phyloP scores from a whole-genome alignment of 2,888 invertebrate genomes.

The Netelia fuscicornis region DNA sequence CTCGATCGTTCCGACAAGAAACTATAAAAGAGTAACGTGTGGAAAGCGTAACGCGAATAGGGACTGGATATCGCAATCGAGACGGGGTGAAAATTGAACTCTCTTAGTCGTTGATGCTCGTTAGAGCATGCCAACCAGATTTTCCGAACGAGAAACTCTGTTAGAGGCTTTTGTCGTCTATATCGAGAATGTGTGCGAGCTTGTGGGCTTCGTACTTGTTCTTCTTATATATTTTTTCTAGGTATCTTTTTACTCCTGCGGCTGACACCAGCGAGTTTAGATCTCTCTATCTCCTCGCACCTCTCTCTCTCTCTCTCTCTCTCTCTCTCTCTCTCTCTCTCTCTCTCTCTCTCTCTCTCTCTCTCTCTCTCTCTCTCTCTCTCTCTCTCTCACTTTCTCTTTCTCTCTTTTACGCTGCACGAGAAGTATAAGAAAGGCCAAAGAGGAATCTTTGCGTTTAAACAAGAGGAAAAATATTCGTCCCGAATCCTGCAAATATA shows the following conservation, averaged over 20 bases:
- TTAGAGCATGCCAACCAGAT: constrained; percentile 53
- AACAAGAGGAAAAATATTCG: neutral
- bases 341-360: neutral
- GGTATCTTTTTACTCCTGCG: neutral
- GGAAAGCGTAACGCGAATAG: neutral
- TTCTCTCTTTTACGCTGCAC: neutral
- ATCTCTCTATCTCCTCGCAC: neutral
- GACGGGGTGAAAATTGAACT: constrained; percentile 30
- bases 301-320: neutral
- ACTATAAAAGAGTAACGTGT: neutral
- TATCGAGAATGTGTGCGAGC: neutral
- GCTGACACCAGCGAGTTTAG: neutral
- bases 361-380: neutral
- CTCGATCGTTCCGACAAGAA: neutral
- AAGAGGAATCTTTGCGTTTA: constrained; percentile 16
- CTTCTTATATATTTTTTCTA: neutral
- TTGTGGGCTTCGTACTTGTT: constrained; percentile 26
- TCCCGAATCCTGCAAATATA: neutral
- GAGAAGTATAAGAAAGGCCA: neutral
- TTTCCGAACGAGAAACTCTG: constrained; percentile 58
- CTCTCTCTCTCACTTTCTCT: too few relatives aligned
- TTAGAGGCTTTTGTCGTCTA: constrained; percentile 40
- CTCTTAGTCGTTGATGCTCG: constrained; percentile 51
- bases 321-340: neutral
- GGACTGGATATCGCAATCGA: constrained; percentile 26